Evolutionary conservation across 2,888 invertebrate genomes (phyloP), one percentile per base, ranked within the genome.

Genomic region (Cyaniris semiargus): DNA sequence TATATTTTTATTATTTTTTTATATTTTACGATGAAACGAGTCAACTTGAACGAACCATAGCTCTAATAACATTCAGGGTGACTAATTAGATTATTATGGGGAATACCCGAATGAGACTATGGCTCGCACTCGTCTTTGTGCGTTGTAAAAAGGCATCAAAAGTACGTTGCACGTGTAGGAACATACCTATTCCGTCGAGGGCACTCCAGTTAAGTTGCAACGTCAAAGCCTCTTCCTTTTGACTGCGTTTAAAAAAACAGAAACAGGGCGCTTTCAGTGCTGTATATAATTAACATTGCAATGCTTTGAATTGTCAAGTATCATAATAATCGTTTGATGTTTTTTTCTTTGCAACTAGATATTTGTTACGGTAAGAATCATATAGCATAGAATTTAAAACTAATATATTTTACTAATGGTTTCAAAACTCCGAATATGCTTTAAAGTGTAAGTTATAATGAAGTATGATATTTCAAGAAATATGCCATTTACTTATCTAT

Each of bases 181-280:
- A 87, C 85, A 85, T 86, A 86, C 85, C 81, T 84, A 86, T 71
- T 76, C 56, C 83, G 79, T 81, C 15, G 81, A 90, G 90, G 80
- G 85, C 88, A 79, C 90, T 92, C 80, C 74, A 78, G 83, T 85
- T 86, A 87, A 88, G 84, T 89, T 85, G 86, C 85, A 86, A 87
- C 87, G 86, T 91, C 92, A 92, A 93, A 93, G 92, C 85, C 88
- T 91, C 91, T 90, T 93, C 92, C 92, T 91, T 90, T 93, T 92
- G 89, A 92, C 86, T 88, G 86, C 86, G 85, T 87, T 89, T 86
- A 87, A 84, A 83, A 85, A 87, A 86, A 85, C 82, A 80, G 79
- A 83, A 84, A 82, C 83, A 80, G 79, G 79, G 81, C 81, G 82
- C 83, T 85, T 83, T 85, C 83, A 83, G 81, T 81, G 81, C 81